Evolutionary conservation across 2,797 vertebrate species (phyloP).

Genomic region (Anableps anableps): DNA sequence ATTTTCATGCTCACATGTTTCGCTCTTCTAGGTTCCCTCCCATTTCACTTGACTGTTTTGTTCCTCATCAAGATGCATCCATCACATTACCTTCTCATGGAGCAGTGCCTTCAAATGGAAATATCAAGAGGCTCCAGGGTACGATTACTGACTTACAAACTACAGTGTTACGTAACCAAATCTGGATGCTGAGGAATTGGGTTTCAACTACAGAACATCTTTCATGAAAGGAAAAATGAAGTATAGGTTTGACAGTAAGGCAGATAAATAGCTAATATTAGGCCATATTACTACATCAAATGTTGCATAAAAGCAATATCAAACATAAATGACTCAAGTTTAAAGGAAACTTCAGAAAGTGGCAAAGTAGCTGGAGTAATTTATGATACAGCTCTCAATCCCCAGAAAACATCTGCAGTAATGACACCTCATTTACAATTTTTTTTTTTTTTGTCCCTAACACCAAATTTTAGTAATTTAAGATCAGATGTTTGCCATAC

Average conservation of each 20-base stretch:
- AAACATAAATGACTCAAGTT: not conserved
- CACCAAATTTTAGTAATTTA: not conserved
- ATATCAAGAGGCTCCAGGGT: constrained; percentile 54
- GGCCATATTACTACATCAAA: constrained; percentile 2
- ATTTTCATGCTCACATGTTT: constrained; percentile 14
- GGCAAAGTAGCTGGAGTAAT: not conserved
- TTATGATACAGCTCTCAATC: not conserved
- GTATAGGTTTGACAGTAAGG: not conserved
- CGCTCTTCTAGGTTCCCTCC: constrained; percentile 18
- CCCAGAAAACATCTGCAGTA: not conserved
- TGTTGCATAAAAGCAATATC: not conserved
- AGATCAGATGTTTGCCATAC: not conserved
- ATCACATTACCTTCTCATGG: constrained; percentile 55
- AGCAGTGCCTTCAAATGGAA: constrained; percentile 48
- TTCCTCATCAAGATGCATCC: constrained; percentile 62
- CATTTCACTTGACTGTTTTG: constrained; percentile 41
- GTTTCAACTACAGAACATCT: constrained; percentile 1
- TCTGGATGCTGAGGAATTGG: constrained; percentile 22
- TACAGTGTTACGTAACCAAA: constrained; percentile 54
- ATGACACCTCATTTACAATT: not conserved
- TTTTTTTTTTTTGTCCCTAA: not conserved
- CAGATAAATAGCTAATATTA: not conserved
- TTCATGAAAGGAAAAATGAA: not conserved
- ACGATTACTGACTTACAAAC: constrained; percentile 49
- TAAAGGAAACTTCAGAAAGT: not conserved